These are phyloP conservation scores for Lepetodrilus schrolli DNA, from an alignment of 2,888 invertebrate species.

Conservation along the genomic window DNA sequence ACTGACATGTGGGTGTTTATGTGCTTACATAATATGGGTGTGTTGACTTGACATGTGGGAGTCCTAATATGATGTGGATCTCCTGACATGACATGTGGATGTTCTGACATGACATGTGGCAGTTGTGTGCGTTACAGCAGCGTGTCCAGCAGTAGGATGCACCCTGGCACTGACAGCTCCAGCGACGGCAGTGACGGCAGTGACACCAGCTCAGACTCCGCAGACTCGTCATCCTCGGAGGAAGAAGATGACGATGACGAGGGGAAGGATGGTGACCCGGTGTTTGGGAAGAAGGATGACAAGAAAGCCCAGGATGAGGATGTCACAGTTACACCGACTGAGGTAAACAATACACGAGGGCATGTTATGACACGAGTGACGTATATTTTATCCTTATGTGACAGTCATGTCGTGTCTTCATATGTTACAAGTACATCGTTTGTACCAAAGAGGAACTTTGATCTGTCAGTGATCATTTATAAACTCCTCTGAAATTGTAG, in stretches of 20 bases:
- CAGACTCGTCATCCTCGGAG: neutral
- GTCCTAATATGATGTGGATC: too few species aligned
- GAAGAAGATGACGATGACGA: constrained; percentile 24
- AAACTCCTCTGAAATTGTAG: too few species aligned
- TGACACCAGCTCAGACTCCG: constrained; percentile 19
- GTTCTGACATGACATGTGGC: too few species aligned
- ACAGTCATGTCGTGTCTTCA: neutral
- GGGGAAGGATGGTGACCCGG: neutral
- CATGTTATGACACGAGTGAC: neutral
- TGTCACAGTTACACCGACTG: neutral
- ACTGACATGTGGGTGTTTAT: too few species aligned
- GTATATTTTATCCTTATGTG: neutral
- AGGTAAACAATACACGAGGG: neutral
- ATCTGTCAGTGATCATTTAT: too few species aligned
- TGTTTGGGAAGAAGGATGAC: neutral
- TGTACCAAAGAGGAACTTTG: too few species aligned
- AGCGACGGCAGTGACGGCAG: constrained; percentile 10
- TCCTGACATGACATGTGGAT: too few species aligned
- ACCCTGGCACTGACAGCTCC: constrained; percentile 34
- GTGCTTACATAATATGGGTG: too few species aligned
- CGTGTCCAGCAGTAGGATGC: neutral
- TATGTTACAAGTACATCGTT: too few species aligned
- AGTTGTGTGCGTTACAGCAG: too few species aligned
- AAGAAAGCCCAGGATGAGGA: constrained; percentile 3
- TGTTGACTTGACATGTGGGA: too few species aligned